Evolutionary conservation across 2,797 vertebrate genomes (phyloP), one percentile per base, ranked within the genome.

Genomic region (Lacerta viridis): DNA sequence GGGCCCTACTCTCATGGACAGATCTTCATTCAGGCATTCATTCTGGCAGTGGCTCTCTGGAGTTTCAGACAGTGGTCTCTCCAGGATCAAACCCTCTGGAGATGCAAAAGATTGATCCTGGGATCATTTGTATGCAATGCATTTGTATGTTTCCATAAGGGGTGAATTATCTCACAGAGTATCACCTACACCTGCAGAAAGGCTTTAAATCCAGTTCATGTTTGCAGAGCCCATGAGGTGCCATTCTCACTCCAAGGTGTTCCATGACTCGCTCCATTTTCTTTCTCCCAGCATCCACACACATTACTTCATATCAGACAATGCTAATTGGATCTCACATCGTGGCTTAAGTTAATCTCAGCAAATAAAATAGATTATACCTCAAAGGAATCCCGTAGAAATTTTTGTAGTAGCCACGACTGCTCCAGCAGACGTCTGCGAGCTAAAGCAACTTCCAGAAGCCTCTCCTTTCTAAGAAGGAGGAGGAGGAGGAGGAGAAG

Each of bases 361-460:
- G 80, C 50, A 80, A 93, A 69, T 85, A 41, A 5, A 87, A 2
- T 50, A 66, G 50, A 92, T 85, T 80, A 20, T 94, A 99, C 98
- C 98, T 99, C 97, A 88, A 96, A 97, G 90, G 97, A 98, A 91
- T 97, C 97, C 91, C 95, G 97, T 79, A 98, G 94, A 92, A 98
- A 98, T 80, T 96, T 96, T 91, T 98, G 98, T 64, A 98, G 96
- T 91, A 97, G 97, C 87, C 94, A 93, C 0, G 98, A 98, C 89
- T 95, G 96, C 83, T 98, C 97, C 85, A 99, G 95, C 94, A 96
- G 95, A 93, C 17, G 95, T 81, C 88, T 96, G 20, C 95, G 96
- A 92, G 92, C 88, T 87, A 94, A 92, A 75, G 96, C 97, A 88
- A 85, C 97, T 91, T 97, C 96, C 94, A 98, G 90, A 39, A 99